Conservation (phyloP, 2,113 vertebrate genomes). For the Chloroceryle aenea region DNA sequence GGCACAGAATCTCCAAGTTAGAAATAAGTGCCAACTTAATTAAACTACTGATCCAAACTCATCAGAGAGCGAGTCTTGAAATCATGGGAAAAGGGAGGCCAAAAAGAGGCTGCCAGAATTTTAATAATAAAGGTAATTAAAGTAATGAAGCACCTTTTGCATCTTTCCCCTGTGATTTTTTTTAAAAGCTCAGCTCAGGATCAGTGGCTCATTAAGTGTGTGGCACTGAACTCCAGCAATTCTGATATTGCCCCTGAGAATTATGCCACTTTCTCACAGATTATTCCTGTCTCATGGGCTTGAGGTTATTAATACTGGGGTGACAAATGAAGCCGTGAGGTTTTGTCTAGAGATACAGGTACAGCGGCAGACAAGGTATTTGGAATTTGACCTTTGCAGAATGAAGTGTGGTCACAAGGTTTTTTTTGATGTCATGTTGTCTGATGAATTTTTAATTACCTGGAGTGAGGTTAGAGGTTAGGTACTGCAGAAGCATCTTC, state of each 20-base stretch:
- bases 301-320: neutral
- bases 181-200: neutral
- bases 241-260: slow-evolving; percentile 7
- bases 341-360: slow-evolving; percentile 24
- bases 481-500: neutral
- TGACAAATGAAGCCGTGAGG: neutral
- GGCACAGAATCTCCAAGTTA: slow-evolving; percentile 38
- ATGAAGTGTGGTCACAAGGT: neutral
- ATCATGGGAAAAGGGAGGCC: slow-evolving; percentile 58
- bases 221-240: slow-evolving; percentile 31
- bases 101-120: slow-evolving; percentile 54
- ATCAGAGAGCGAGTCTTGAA: neutral
- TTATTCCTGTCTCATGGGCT: neutral
- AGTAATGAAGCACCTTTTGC: slow-evolving; percentile 65
- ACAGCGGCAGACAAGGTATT: neutral
- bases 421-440: neutral
- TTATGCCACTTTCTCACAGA: slow-evolving; percentile 23
- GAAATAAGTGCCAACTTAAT: slow-evolving; percentile 64
- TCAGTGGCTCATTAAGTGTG: slow-evolving; percentile 48
- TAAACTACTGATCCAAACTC: slow-evolving; percentile 58
- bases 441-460: slow-evolving; percentile 38
- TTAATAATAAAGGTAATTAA: slow-evolving; percentile 70
- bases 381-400: neutral
- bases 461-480: neutral
- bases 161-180: slow-evolving; percentile 45